Evolutionary conservation across 2,888 invertebrate genomes (phyloP), one percentile per base, ranked within the genome.

Genomic region (Eudemis profundana): DNA sequence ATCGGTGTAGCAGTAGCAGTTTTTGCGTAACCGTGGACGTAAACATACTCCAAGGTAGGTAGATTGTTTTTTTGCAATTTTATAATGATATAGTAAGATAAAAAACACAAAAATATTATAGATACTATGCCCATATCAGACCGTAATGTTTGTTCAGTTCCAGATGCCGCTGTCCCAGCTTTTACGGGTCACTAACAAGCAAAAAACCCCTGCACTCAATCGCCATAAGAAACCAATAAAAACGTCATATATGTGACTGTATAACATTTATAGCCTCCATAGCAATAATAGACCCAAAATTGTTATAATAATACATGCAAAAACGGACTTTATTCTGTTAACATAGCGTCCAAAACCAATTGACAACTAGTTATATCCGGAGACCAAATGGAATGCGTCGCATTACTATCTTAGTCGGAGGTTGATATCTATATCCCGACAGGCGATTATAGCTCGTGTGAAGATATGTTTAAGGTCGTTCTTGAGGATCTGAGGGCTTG

Each of bases 401-500:
- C 27, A n/a, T 56, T 56, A 44, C 29, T 12, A 27, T 56, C 56
- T 44, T 14, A 19, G 42, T n/a, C 42, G n/a, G 29, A 29, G 12
- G 42, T 17, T 8, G 4, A 56, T 56, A 40, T 56, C n/a, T 29
- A 4, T 56, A 56, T 29, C 17, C n/a, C 4, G 42, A 15, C 19
- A 29, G 5, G 7, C 27, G 29, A 56, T 42, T 29, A 5, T 19
- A 7, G n/a, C 17, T 7, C 42, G n/a, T 56, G 44, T 44, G 3
- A 10, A 8, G 17, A 19, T 40, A 8, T 2, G 0, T 0, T 14
- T 29, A 54, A 29, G 47, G 29, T 38, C 4, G 3, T 1, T 44
- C 50, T 42, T 14, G 12, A 1, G 10, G 15, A 68, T 76, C 69
- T 42, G 69, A 61, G 69, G 56, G 81, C 81, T 75, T 75, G 19